Base-by-base conservation (phyloP, 2,113 vertebrate species). In the Zingel zingel region DNA sequence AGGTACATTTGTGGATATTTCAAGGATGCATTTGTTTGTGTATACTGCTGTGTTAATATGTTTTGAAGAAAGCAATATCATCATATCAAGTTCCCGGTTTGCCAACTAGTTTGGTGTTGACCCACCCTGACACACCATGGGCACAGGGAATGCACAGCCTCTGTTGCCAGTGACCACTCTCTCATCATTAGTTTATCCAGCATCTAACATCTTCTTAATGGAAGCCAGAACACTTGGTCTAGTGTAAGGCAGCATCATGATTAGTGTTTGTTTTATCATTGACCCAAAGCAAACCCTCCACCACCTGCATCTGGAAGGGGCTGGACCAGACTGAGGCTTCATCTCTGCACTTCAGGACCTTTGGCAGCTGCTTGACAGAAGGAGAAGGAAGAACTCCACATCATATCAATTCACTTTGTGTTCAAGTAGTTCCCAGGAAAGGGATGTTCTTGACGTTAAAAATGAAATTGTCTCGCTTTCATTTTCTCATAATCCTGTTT, bases 321-420 rank as follows among this genome's bases (percentile, higher is more conserved):
- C 36, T 11, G 69, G 21, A 88, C 66, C 82, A 82, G 67, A 39
- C 56, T 16, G 39, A 66, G 11, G 47, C 12, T 77, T 75, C 57
- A 62, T 62, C 33, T 11, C 50, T 18, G 74, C 65, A 64, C 85
- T 74, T 50, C 30, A 33, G 50, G 25, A 48, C 25, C 19, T 56
- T 33, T 9, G 18, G 16, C 45, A 23, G 13, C 54, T 53, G 45
- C 54, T 23, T 45, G 11, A 13, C 79, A 74, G 27, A 48, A 5
- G 45, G 23, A 47, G 25, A 33, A 47, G 19, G 23, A 19, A 21
- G 51, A 59, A 21, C 2, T 11, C 18, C 16, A 73, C 15, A 19
- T 15, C 54, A 58, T n/a, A 48, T 11, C 19, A 45, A 25, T 25
- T 21, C 4, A 62, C n/a, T 12, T 6, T 15, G 4, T 36, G 7